Conservation (phyloP, 2,888 invertebrate species). For the Lochmaea crataegi region DNA sequence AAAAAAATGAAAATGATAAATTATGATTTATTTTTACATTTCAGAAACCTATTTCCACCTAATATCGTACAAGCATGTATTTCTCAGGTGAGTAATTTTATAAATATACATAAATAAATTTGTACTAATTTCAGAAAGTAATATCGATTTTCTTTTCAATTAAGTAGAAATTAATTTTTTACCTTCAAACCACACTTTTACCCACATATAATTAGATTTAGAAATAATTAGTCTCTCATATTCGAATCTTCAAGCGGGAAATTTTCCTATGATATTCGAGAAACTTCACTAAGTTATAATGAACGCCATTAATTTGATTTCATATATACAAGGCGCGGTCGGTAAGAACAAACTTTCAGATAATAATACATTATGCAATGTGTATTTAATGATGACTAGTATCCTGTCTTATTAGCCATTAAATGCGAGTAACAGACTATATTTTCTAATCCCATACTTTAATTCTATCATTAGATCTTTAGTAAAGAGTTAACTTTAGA, state of each 20-base stretch:
- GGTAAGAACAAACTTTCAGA: too few relatives aligned
- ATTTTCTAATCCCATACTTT: too few relatives aligned
- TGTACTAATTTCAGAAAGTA: too few relatives aligned
- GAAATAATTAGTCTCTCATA: background rate
- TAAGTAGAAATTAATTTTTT: background rate
- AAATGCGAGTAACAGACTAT: too few relatives aligned
- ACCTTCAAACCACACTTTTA: background rate
- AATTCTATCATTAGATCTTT: too few relatives aligned
- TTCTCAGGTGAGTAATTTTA: constrained; percentile 70
- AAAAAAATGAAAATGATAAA: background rate
- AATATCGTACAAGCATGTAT: constrained; percentile 90
- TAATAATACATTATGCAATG: too few relatives aligned
- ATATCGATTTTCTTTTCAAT: too few relatives aligned
- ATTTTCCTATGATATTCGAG: background rate
- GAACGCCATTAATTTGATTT: background rate
- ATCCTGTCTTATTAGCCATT: too few relatives aligned
- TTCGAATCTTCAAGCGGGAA: background rate
- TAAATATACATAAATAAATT: too few relatives aligned
- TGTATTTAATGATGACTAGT: too few relatives aligned
- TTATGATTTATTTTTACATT: constrained; percentile 58
- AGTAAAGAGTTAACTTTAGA: too few relatives aligned
- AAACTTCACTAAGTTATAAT: background rate
- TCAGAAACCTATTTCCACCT: constrained; percentile 92
- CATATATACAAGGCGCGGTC: background rate
- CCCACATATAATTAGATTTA: background rate